Base-by-base conservation (phyloP, 1,140 invertebrate species). In the Zaprionus kolodkinae region DNA sequence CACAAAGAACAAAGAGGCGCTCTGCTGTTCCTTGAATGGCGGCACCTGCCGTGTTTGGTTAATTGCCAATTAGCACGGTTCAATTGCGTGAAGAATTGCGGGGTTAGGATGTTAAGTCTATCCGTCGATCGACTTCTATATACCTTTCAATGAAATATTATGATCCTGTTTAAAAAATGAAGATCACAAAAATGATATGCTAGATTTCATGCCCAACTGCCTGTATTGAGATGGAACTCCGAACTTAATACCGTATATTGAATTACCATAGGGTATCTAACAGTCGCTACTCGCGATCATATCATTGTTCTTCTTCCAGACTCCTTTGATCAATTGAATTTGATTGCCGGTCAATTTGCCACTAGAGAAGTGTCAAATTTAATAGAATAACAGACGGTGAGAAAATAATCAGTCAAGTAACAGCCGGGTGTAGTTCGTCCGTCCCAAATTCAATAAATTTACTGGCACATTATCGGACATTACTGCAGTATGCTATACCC, bases 331-430 rank as follows among this genome's bases (percentile, higher is more conserved):
- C 76, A 86, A 86, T 86, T 86, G 83, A 79, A 65, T 82, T 79
- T 78, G 76, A 86, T 86, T 86, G 75, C 72, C 70, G 70, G 21
- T 76, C 78, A 85, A 72, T 86, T 78, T 72, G 67, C 72, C 68
- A 63, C 48, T 60, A 50, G 65, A 69, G 43, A 79, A 81, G 65
- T 66, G 70, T 62, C 64, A 81, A 86, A 86, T 82, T 82, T 79
- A 87, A 87, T 86, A 76, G 73, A 40, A 13, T 30, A n/a, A 21
- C 60, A 59, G 52, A 54, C 67, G 60, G 72, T 85, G 75, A 68
- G 25, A 63, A 86, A 70, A 76, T 86, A 62, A 63, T 69, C 72
- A 84, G 55, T 38, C 55, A 62, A 68, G 50, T 62, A 65, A 52
- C 57, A 66, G 61, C 13, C 62, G 61, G 60, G 35, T 71, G 36